Evolutionary conservation across 2,888 invertebrate genomes (phyloP), one percentile per base, ranked within the genome.

Genomic region (Brassicogethes aeneus): DNA sequence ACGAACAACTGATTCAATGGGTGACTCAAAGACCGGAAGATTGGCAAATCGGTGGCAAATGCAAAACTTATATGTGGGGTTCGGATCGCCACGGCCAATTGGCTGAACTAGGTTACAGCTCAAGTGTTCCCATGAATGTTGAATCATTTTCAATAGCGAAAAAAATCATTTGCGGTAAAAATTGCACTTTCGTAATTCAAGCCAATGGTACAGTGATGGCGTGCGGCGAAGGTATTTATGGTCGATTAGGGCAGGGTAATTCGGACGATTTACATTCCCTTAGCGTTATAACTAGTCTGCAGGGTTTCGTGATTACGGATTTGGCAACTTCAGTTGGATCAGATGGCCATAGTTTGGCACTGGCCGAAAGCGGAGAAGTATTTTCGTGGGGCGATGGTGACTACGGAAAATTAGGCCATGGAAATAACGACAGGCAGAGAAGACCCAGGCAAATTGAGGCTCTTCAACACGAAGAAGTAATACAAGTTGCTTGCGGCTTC

Each of bases 381-480:
- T 79, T 79, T 56, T 76, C 76, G 14, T 79, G 79, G 79, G 79
- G 78, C 7, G 77, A 79, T 55, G 79, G 79, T 1, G 79, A 79
- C 60, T 79, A 77, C 57, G 79, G 79, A 5, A 78, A 79, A 62
- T 62, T 79, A 17, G 80, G 80, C 0, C 80, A 80, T 55, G 79
- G 79, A 3, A 78, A 77, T 55, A 76, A 75, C 52, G 79, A 79
- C 52, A 60, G 79, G 15, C 78, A 79, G 54, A 63, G 79, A 17
- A 60, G 78, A 33, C 80, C 80, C 0, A 61, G 76, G 36, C 77
- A 77, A 56, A 77, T 80, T 42, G 79, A 79, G 56, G 74, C 75
- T 2, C 59, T 80, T 10, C 75, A 77, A 52, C 72, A 74, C 44
- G 76, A 78, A 57, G 76, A 77, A 52, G 72, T 79, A 5, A 32